Percentiles rank a stretch among this genome's conserved stretches.
phyloP scores from a whole-genome alignment of 2,113 vertebrate genomes.

The Ophthalmolycus amberensis region DNA sequence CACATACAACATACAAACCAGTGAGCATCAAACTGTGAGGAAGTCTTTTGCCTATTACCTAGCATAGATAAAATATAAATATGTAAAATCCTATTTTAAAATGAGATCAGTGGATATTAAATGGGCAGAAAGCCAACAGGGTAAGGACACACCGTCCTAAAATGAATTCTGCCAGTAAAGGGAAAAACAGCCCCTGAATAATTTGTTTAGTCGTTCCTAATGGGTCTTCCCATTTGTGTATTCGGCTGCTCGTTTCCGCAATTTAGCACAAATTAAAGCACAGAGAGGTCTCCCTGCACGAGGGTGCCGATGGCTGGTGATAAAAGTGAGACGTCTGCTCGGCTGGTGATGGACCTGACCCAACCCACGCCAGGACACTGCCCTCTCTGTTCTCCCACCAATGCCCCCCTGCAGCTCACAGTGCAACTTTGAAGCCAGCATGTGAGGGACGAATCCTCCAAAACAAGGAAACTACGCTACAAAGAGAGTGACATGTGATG shows the following conservation, averaged over 20 bases:
- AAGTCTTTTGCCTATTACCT: conserved; percentile 10
- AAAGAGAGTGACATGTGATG: neutral
- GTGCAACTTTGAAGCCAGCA: conserved; percentile 33
- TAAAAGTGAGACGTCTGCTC: conserved; percentile 56
- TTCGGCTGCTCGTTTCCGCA: conserved; percentile 54
- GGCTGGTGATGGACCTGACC: conserved; percentile 51
- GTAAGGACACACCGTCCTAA: neutral
- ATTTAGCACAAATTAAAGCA: conserved; percentile 59
- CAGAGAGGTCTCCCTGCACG: conserved; percentile 2
- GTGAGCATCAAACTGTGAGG: conserved; percentile 14
- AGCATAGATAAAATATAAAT: neutral
- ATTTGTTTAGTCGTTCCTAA: conserved; percentile 60
- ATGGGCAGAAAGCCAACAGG: conserved; percentile 17
- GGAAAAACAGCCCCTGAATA: conserved; percentile 16
- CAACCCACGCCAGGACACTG: conserved; percentile 52
- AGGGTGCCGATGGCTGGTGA: conserved; percentile 44
- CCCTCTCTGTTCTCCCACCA: conserved; percentile 45
- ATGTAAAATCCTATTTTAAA: conserved; percentile 17
- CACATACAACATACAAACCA: conserved; percentile 12
- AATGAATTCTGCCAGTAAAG: conserved; percentile 17
- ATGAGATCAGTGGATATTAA: conserved; percentile 12
- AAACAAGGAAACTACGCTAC: neutral
- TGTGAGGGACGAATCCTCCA: conserved; percentile 8
- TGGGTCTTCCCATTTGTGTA: conserved; percentile 53
- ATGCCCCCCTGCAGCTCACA: conserved; percentile 2